These are phyloP conservation scores for Cataglyphis hispanica DNA, from an alignment of 1,140 invertebrate species.

Conservation along the genomic window DNA sequence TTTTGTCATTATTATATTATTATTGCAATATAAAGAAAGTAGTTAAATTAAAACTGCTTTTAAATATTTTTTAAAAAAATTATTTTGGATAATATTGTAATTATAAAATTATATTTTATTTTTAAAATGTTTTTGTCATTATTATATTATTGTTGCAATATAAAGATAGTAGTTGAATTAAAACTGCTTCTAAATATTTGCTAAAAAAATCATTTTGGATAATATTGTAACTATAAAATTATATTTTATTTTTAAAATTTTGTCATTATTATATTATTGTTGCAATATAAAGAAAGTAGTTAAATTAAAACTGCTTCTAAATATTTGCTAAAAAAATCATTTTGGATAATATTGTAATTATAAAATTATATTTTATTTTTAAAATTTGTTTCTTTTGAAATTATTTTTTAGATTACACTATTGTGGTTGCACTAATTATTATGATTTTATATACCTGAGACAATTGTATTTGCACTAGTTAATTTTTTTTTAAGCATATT, in stretches of 20 bases:
- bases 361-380: neutral
- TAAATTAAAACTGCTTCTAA: neutral
- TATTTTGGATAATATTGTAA: neutral
- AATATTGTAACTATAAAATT: neutral
- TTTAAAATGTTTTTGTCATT: neutral
- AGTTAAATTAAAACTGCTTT: neutral
- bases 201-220: neutral
- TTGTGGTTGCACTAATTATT: neutral
- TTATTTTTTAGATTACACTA: neutral
- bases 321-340: neutral
- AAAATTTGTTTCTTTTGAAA: neutral
- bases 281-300: neutral
- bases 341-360: neutral
- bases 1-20: too few relatives aligned
- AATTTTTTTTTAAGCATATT: neutral
- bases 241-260: too few relatives aligned
- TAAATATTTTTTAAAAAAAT: neutral
- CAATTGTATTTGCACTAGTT: neutral
- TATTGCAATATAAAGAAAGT: neutral
- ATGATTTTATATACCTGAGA: neutral
- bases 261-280: too few relatives aligned
- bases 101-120: neutral
- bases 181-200: neutral
- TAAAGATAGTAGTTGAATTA: neutral
- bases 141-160: neutral